These are phyloP conservation scores for Nixonia krombeini DNA, from an alignment of 1,140 invertebrate species.

Conservation along the genomic window DNA sequence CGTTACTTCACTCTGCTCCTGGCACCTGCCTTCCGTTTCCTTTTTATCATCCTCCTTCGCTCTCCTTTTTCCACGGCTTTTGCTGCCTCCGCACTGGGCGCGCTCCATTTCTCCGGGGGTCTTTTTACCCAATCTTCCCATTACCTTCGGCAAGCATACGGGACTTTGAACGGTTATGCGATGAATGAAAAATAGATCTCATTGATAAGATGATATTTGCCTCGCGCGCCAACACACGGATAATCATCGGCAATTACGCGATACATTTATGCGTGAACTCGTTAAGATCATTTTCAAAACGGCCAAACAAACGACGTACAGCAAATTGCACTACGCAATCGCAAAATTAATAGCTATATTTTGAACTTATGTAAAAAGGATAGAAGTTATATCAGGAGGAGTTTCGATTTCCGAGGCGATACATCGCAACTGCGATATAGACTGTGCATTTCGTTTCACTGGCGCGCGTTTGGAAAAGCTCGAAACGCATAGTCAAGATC, in stretches of 20 bases:
- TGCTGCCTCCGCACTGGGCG: slow-evolving; percentile 9
- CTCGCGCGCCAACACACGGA: background rate
- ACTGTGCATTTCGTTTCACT: too few species aligned
- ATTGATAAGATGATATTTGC: slow-evolving; percentile 22
- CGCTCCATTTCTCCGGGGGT: slow-evolving; percentile 31
- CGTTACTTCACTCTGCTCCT: slow-evolving; percentile 12
- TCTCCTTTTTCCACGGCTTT: slow-evolving; percentile 5
- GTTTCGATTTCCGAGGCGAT: too few species aligned
- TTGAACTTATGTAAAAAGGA: too few species aligned
- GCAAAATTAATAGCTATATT: too few species aligned
- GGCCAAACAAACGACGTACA: too few species aligned
- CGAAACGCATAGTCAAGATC: slow-evolving; percentile 33
- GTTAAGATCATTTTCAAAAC: too few species aligned
- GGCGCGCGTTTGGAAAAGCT: slow-evolving; percentile 24
- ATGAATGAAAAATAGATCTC: slow-evolving; percentile 28
- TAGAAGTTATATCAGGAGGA: too few species aligned
- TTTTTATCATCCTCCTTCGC: slow-evolving; percentile 14
- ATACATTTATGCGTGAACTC: too few species aligned
- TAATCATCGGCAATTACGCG: too few species aligned
- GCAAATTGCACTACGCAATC: too few species aligned
- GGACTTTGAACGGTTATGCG: slow-evolving; percentile 26
- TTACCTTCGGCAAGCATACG: slow-evolving; percentile 22
- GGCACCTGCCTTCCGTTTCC: slow-evolving; percentile 18
- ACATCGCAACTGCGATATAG: too few species aligned
- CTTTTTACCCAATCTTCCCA: slow-evolving; percentile 22